Percentiles rank a stretch among this genome's conserved stretches.
Conservation (phyloP, 2,113 vertebrate species). For the Cranoglanis bouderius region DNA sequence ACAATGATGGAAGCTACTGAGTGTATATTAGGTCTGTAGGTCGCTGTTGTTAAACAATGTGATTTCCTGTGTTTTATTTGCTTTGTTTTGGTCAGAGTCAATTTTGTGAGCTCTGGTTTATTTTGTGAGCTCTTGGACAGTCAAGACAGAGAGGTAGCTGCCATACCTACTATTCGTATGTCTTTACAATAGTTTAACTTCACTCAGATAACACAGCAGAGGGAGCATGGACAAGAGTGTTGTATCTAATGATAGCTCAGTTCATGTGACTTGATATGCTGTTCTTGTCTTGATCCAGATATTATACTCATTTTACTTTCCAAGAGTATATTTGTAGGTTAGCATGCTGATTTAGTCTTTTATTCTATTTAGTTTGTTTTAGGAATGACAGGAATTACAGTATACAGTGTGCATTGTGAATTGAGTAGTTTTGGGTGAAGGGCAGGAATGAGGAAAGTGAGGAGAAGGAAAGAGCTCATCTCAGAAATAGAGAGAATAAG, state of each 20-base stretch:
- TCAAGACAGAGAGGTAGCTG: constrained; percentile 51
- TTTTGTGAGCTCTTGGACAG: constrained; percentile 51
- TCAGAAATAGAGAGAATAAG: constrained; percentile 37
- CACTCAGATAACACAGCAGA: constrained; percentile 45
- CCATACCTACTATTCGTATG: constrained; percentile 43
- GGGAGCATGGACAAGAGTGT: constrained; percentile 49
- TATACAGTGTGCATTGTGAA: not conserved
- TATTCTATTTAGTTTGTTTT: not conserved
- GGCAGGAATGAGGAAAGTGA: constrained; percentile 16
- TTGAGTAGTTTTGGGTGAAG: constrained; percentile 5
- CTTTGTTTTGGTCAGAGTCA: constrained; percentile 38
- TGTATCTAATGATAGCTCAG: constrained; percentile 29
- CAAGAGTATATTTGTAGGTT: not conserved
- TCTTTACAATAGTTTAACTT: constrained; percentile 46
- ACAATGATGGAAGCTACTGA: constrained; percentile 19
- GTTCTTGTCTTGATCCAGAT: not conserved
- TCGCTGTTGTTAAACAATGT: constrained; percentile 44
- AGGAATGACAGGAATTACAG: not conserved
- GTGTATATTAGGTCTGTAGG: constrained; percentile 50
- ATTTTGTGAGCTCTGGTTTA: constrained; percentile 62
- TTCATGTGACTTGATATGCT: constrained; percentile 38
- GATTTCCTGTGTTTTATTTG: constrained; percentile 50
- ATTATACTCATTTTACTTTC: not conserved
- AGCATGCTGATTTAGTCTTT: constrained; percentile 2
- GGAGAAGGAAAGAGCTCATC: constrained; percentile 44